Evolutionary conservation across 2,888 invertebrate genomes (phyloP), one percentile per base, ranked within the genome.

Genomic region (Argynnis bischoffii): DNA sequence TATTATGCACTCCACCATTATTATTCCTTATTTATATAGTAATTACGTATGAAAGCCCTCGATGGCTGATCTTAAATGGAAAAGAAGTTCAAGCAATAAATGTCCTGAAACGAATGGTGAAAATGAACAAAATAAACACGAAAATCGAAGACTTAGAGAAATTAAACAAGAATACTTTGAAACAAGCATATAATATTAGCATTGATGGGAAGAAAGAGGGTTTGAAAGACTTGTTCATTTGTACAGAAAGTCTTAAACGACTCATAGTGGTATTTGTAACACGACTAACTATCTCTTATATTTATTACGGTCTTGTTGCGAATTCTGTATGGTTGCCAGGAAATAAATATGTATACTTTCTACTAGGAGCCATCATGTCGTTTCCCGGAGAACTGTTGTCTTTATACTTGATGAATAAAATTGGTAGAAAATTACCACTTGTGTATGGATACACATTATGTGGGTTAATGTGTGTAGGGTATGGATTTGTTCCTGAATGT

Each of bases 281-380:
- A 63, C 78, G 89, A 51, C 88, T 90, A 66, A 85, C 88, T 0
- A 80, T 83, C 0, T 83, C 78, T 26, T 91, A 90, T 64, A 86
- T 91, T 4, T 92, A 91, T 72, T 90, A 89, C 63, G 90, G 90
- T 0, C 65, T 91, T 63, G 82, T 89, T 79, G 77, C 89, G 21
- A 89, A 89, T 68, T 88, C 90, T 0, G 90, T 91, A 0, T 84
- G 75, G 74, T 73, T 92, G 31, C 90, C 92, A 0, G 91, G 92
- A 0, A 79, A 89, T 63, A 90, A 89, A 67, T 88, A 91, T 64
- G 78, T 82, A 3, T 91, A 90, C 73, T 92, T 91, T 69, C 68
- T 91, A 16, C 74, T 92, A 61, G 76, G 86, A 1, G 86, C 91
- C 0, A 75, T 89, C 41, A 88, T 88, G 85, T 90, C 89, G 0